Base-by-base conservation (phyloP, 1,140 invertebrate species). In the Acyrthosiphon pisum region DNA sequence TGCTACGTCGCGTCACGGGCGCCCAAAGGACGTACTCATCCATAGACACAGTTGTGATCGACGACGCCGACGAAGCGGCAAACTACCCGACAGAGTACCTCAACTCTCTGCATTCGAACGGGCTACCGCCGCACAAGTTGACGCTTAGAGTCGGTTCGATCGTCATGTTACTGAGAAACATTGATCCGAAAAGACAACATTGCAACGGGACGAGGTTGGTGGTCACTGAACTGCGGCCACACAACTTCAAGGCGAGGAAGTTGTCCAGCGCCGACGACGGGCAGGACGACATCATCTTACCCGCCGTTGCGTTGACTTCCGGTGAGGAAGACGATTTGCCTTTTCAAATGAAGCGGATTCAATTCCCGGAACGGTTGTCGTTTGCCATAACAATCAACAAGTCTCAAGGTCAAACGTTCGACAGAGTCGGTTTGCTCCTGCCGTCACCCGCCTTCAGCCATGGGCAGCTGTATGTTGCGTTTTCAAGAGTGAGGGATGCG, bases 351-450 rank as follows among this genome's bases (percentile, higher is more conserved):
- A 68, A 8, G 26, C 26, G 30, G 26, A 30, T 53, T 53, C 20
- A 53, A 9, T 53, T 22, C 7, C 50, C 50, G 2, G 50, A 22
- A 22, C 50, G 60, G 8, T 30, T 68, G 60, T 18, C 60, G 26
- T 96, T 96, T 94, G 94, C 95, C 0, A 95, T 96, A 94, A 95
- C 95, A 8, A 95, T 95, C 41, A 96, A 95, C 94, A 96, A 96
- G 60, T 76, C 94, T 35, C 94, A 94, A 81, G 94, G 94, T 14
- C 94, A 94, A 93, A n/a, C n/a, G n/a, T n/a, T n/a, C n/a, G n/a
- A n/a, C n/a, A n/a, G n/a, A n/a, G n/a, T n/a, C n/a, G n/a, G n/a
- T n/a, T n/a, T n/a, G n/a, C n/a, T n/a, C n/a, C n/a, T n/a, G n/a
- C n/a, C n/a, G n/a, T n/a, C n/a, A n/a, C n/a, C n/a, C n/a, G n/a